Base-by-base conservation (phyloP, 2,113 vertebrate species). In the Rattus rattus region DNA sequence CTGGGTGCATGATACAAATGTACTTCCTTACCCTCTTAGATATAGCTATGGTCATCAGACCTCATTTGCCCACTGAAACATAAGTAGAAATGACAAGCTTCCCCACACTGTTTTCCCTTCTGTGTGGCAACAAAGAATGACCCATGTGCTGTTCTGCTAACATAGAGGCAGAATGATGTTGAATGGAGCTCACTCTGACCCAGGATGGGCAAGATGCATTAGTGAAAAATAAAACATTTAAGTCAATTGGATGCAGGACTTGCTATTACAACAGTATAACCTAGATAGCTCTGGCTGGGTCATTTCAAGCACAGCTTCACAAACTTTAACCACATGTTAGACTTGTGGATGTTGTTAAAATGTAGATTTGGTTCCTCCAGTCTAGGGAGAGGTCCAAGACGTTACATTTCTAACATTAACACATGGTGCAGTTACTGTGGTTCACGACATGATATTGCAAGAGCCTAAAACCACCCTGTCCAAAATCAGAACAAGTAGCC, bases 141-240 rank as follows among this genome's bases (percentile, higher is more conserved):
- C 39, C 54, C 24, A 7, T 70, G 13, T 20, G 47, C 2, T 70
- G 49, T 19, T 49, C 47, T 59, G 28, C 24, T 6, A 90, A 7
- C 30, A 73, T 88, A n/a, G 20, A 91, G 24, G 26, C 43, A 84
- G 17, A 70, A 59, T 30, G 43, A 90, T 24, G 2, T 13, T 47
- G 12, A 91, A 59, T 5, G 52, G 39, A 81, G 14, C 2, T 20
- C 9, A 9, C 70, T 84, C 49, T 89, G 72, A 83, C 9, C 8
- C 36, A 36, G 8, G 0, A 43, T 11, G 13, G 28, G 76, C 14
- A 43, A 76, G 91, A 77, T 70, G 33, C n/a, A 65, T 83, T 61
- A 24, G 54, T 59, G 94, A 77, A 97, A 83, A 52, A 61, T 54
- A 88, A 89, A 91, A 89, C 17, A 77, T 65, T 86, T 63, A 81